These are phyloP conservation scores for Caracal caracal DNA, from an alignment of 2,113 vertebrate genomes.

Conservation along the genomic window DNA sequence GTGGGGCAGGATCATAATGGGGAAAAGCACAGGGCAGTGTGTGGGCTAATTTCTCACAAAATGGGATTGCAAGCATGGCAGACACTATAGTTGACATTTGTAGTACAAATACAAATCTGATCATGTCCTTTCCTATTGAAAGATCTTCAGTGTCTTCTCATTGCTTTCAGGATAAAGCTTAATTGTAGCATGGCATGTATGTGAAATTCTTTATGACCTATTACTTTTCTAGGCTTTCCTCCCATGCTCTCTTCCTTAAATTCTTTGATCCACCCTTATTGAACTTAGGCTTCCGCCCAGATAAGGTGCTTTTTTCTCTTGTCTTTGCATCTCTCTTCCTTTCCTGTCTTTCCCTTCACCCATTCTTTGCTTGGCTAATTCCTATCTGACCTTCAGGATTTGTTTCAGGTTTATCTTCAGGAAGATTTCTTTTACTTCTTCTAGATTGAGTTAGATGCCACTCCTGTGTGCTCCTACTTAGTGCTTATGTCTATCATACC, in stretches of 20 bases:
- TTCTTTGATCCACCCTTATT: not conserved
- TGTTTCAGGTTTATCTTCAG: not conserved
- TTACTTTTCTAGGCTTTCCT: constrained; percentile 22
- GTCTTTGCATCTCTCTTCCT: not conserved
- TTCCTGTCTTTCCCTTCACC: not conserved
- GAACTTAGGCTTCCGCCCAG: not conserved
- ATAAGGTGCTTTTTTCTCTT: not conserved
- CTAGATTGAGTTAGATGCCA: not conserved
- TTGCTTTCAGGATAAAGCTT: constrained; percentile 32
- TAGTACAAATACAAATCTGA: not conserved
- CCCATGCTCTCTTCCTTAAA: not conserved
- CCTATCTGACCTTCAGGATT: not conserved
- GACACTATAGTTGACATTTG: not conserved
- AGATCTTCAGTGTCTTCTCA: constrained; percentile 21
- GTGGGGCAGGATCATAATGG: not conserved
- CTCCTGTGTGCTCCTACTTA: not conserved
- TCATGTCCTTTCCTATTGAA: constrained; percentile 31
- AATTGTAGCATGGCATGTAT: not conserved
- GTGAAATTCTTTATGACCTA: not conserved
- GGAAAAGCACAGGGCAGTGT: constrained; percentile 33
- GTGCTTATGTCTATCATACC: not conserved
- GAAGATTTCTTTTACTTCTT: constrained; percentile 42
- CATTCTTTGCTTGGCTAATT: constrained; percentile 28
- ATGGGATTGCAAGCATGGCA: not conserved
- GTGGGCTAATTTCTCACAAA: not conserved